phyloP scores from a whole-genome alignment of 2,797 vertebrate species.

The Eidolon dupreanum region DNA sequence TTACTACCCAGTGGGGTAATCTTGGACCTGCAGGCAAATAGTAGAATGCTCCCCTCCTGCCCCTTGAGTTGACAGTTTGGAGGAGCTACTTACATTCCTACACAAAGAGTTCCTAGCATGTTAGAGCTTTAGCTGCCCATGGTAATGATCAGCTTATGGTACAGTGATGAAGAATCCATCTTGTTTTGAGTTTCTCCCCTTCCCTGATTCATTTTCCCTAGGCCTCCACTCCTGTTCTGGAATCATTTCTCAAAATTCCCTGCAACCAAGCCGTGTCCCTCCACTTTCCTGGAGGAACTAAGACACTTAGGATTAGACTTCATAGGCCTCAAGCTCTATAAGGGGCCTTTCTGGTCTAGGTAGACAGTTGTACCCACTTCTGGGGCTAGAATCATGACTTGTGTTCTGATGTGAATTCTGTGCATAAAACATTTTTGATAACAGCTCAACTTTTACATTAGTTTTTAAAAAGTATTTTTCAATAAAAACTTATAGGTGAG shows the following conservation, averaged over 20 bases:
- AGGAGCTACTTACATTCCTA: neutral
- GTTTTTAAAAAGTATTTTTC: constrained; percentile 8
- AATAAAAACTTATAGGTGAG: neutral
- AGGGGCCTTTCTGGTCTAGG: neutral
- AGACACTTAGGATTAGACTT: neutral
- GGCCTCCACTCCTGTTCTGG: neutral
- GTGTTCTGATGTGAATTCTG: neutral
- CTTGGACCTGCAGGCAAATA: too few relatives aligned
- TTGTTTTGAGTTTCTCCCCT: neutral
- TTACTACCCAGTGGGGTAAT: neutral
- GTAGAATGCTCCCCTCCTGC: too few relatives aligned
- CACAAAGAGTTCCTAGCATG: neutral
- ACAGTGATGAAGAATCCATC: neutral
- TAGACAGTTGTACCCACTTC: neutral
- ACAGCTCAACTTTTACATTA: neutral
- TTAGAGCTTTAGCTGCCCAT: neutral
- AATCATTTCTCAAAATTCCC: neutral
- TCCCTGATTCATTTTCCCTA: neutral
- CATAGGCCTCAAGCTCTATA: neutral
- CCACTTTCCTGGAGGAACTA: neutral
- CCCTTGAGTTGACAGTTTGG: neutral
- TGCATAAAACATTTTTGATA: neutral
- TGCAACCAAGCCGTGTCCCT: neutral
- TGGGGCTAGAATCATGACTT: neutral
- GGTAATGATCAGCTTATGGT: neutral